Evolutionary conservation across 2,113 vertebrate genomes (phyloP).

Genomic region (Caretta caretta): DNA sequence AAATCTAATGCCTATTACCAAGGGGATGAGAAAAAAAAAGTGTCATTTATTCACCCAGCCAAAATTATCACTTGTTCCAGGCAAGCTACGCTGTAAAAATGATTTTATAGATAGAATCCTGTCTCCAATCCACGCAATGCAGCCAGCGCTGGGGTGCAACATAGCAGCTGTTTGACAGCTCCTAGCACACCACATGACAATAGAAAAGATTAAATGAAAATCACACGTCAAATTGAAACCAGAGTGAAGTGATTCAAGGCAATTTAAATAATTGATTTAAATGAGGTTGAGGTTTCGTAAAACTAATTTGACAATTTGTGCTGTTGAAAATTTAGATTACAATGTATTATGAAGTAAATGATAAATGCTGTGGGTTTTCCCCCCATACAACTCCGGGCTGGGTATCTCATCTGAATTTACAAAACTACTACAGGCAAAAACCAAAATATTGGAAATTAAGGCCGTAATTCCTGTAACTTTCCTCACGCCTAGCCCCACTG

Average conservation of each 20-base stretch:
- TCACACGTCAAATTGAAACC: conserved; percentile 32
- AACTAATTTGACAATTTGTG: conserved; percentile 63
- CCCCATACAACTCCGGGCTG: neutral
- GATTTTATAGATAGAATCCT: too few species aligned
- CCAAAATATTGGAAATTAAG: neutral
- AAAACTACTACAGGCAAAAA: neutral
- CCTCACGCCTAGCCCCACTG: neutral
- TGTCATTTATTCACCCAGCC: conserved; percentile 55
- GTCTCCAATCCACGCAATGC: too few species aligned
- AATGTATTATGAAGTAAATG: conserved; percentile 20
- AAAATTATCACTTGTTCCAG: conserved; percentile 66
- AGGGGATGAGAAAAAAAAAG: conserved; percentile 31
- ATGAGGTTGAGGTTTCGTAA: conserved; percentile 41
- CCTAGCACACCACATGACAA: conserved; percentile 35
- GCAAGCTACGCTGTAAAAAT: conserved; percentile 41
- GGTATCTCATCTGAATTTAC: neutral
- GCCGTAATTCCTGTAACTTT: neutral
- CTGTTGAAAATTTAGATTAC: conserved; percentile 44
- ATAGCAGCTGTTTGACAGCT: conserved; percentile 63
- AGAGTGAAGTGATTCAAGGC: conserved; percentile 32
- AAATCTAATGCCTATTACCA: neutral
- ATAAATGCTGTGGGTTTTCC: conserved; percentile 13
- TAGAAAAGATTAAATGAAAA: conserved; percentile 39
- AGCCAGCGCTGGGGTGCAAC: conserved; percentile 26
- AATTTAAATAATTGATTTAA: conserved; percentile 57